Evolutionary conservation across 1,140 invertebrate species (phyloP).

Genomic region (Leptonema lineaticorne): DNA sequence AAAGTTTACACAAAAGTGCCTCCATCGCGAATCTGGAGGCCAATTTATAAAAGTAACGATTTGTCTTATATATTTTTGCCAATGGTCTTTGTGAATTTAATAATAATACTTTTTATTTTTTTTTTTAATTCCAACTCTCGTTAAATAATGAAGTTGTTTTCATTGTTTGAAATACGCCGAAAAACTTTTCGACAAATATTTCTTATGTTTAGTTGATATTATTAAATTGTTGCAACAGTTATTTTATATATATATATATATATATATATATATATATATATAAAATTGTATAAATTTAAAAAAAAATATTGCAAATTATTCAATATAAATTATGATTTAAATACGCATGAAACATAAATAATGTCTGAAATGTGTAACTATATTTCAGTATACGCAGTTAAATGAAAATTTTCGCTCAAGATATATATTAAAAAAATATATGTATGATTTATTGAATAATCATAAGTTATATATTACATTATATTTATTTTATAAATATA

Average conservation of each 20-base stretch:
- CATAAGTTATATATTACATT: no score
- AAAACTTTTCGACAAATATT: neutral
- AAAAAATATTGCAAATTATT: neutral
- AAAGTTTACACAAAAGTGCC: neutral
- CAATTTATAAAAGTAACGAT: constrained; percentile 10
- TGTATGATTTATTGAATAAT: no score
- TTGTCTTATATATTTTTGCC: neutral
- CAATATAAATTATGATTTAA: neutral
- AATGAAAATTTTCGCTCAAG: no score
- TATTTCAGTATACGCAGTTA: no score
- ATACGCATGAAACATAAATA: no score
- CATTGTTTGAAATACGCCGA: neutral
- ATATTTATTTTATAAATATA: no score
- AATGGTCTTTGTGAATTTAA: constrained; percentile 12
- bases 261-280: neutral
- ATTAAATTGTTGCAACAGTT: neutral
- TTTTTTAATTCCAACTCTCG: constrained; percentile 5
- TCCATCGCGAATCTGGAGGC: no score
- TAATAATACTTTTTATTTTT: no score
- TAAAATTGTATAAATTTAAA: neutral
- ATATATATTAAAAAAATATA: no score
- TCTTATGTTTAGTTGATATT: neutral
- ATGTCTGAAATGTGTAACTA: no score
- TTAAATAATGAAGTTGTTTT: constrained; percentile 12
- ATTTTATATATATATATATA: neutral